Conservation (phyloP, 2,888 invertebrate genomes). For the Bruchidius siliquastri region DNA sequence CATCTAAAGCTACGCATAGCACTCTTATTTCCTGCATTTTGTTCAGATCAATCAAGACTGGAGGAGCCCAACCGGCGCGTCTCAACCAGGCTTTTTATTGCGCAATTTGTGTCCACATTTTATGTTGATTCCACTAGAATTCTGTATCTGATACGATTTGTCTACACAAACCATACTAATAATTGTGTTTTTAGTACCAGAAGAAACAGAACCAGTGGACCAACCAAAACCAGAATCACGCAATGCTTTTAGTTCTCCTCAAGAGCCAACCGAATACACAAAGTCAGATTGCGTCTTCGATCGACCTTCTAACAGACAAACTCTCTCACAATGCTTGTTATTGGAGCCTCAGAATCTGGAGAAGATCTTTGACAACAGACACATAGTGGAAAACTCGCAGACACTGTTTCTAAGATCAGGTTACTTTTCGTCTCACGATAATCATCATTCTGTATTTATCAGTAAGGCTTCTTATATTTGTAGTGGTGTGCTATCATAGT, state of each 20-base stretch:
- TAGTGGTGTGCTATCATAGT: background rate
- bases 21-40: no score
- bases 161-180: no score
- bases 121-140: no score
- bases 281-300: conserved; percentile 35
- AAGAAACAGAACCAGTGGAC: conserved; percentile 44
- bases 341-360: conserved; percentile 45
- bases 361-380: conserved; percentile 46
- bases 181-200: conserved; percentile 44
- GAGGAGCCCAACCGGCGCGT: no score
- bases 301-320: conserved; percentile 37
- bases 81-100: no score
- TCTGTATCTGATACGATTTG: no score
- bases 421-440: conserved; percentile 32
- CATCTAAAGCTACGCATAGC: no score
- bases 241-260: conserved; percentile 47
- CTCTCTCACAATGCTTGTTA: conserved; percentile 42
- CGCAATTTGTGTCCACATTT: no score
- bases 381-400: conserved; percentile 45
- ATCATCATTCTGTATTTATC: conserved; percentile 2
- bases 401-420: conserved; percentile 43
- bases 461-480: background rate
- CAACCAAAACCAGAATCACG: conserved; percentile 26
- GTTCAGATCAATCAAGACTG: no score
- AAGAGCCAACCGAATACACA: conserved; percentile 42